Base-by-base conservation (phyloP, 1,140 invertebrate species). In the Dendroctonus ponderosae region DNA sequence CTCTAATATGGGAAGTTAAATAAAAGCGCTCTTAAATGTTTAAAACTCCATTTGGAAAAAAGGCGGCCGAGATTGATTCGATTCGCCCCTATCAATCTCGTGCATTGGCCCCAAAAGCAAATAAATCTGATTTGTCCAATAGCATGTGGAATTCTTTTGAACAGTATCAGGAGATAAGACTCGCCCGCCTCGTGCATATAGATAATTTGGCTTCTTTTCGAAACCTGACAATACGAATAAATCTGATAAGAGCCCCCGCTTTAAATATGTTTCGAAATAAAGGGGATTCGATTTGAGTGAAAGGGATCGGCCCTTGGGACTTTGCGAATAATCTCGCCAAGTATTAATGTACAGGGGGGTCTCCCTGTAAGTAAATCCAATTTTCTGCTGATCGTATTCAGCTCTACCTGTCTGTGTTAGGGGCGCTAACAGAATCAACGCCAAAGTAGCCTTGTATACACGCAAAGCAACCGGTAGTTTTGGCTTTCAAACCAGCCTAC, bases 61-160 rank as follows among this genome's bases (percentile, higher is more conserved):
- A 61, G 58, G 26, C 26, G 14, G 46, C 26, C 58, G 12, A 7
- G 43, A 6, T 44, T 39, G 11, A 62, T 63, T 58, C 53, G 26
- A 26, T 26, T 26, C 26, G 26, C 26, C 44, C 62, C 42, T 48
- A 62, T 62, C 53, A 50, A 57, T 57, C 62, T 56, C 43, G 49
- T 43, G 50, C 41, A 52, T 43, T 63, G 26, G 53, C 61, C 61
- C 62, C 52, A 38, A 56, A 57, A 65, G 53, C 53, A 50, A 49
- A 57, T 57, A 65, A 65, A 65, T 65, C 62, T 65, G 62, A 65
- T 65, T 65, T 65, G 62, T 65, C 44, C 62, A 65, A 65, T 65
- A 57, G 52, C 40, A 65, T 65, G 62, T 65, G 62, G 62, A 65
- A 65, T 57, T 65, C 54, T 49, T 56, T 50, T 50, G 62, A 56